Conservation (phyloP, 2,888 invertebrate genomes). For the Ligdia adustata region DNA sequence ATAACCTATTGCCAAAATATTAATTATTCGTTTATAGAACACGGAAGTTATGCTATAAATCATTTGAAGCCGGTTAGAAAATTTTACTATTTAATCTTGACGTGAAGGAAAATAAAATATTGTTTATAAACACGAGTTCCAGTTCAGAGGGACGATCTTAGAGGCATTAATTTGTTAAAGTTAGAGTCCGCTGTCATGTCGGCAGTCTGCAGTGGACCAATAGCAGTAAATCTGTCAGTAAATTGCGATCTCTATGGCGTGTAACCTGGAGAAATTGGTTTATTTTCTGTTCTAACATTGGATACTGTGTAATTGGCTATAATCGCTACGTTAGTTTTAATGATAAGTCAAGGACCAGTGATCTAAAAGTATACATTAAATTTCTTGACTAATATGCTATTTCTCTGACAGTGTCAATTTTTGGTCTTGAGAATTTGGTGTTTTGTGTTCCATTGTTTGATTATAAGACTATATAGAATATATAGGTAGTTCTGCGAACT, state of each 20-base stretch:
- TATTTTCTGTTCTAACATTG: slow-evolving; percentile 14
- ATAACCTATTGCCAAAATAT: neutral
- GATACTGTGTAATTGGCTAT: too few species aligned
- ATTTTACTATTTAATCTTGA: slow-evolving; percentile 5
- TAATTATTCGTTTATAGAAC: slow-evolving; percentile 5
- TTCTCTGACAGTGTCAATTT: too few species aligned
- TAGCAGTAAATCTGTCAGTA: slow-evolving; percentile 60
- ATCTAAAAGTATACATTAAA: too few species aligned
- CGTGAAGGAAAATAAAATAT: slow-evolving; percentile 24
- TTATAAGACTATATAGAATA: too few species aligned
- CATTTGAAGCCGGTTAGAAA: slow-evolving; percentile 10
- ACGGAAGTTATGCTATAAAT: slow-evolving; percentile 16
- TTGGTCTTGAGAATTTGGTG: too few species aligned
- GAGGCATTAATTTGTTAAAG: slow-evolving; percentile 48
- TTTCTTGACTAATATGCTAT: too few species aligned
- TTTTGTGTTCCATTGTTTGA: too few species aligned
- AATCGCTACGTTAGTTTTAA: too few species aligned
- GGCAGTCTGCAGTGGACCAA: slow-evolving; percentile 30
- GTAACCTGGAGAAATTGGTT: slow-evolving; percentile 22
- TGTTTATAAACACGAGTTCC: slow-evolving; percentile 25
- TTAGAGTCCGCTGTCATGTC: slow-evolving; percentile 27
- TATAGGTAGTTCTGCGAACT: too few species aligned
- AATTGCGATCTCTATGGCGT: slow-evolving; percentile 23
- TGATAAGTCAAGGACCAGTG: too few species aligned
- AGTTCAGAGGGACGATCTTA: slow-evolving; percentile 32